Conservation (phyloP, 2,797 vertebrate species). For the Coranthus polyacanthus region DNA sequence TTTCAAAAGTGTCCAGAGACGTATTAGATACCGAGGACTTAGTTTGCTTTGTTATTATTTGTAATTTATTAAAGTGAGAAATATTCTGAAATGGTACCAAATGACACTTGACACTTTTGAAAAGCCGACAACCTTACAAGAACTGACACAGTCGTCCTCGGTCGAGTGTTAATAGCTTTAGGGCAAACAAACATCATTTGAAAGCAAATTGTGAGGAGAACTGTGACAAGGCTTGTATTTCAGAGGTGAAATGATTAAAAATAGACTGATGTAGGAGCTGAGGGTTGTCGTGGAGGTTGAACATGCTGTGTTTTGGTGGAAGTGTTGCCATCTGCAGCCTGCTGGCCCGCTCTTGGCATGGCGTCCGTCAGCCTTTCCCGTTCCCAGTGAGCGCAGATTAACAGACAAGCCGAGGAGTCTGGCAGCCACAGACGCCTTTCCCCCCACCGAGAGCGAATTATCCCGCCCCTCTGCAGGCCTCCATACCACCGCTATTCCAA, state of each 20-base stretch:
- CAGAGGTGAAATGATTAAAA: neutral
- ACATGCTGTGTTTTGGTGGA: conserved; percentile 20
- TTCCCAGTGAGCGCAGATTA: conserved; percentile 75
- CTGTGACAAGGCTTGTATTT: neutral
- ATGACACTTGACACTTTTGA: no score
- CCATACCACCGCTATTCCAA: conserved; percentile 56
- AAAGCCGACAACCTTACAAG: no score
- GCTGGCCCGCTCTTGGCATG: conserved; percentile 72
- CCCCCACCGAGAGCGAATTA: conserved; percentile 46
- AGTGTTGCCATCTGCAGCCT: conserved; percentile 76
- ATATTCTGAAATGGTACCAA: no score
- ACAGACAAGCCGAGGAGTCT: conserved; percentile 72
- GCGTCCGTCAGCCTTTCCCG: conserved; percentile 50
- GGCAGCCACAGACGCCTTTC: conserved; percentile 40
- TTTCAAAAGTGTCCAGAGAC: no score
- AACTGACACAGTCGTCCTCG: no score
- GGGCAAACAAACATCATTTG: no score
- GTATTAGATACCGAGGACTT: no score
- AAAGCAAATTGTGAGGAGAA: neutral
- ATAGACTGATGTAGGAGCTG: neutral
- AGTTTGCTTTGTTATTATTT: no score
- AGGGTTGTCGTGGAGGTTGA: neutral
- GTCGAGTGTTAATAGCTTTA: no score
- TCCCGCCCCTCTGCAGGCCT: conserved; percentile 52
- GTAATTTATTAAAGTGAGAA: no score